These are phyloP conservation scores for Onychostruthus taczanowskii DNA, from an alignment of 2,113 vertebrate species.

Conservation along the genomic window DNA sequence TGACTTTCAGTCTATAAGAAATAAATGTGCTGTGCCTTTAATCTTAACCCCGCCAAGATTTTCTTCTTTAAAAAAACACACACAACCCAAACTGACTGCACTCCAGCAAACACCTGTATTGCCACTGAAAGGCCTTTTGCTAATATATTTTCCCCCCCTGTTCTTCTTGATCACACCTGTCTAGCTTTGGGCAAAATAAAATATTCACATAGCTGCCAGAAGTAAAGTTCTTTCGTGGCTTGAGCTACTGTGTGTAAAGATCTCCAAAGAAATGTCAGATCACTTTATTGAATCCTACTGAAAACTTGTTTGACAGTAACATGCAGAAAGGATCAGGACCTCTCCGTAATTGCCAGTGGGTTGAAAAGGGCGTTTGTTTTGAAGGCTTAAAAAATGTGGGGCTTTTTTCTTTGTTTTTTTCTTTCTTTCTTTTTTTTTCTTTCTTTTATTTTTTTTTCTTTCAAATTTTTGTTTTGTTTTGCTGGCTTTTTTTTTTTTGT, in stretches of 20 bases:
- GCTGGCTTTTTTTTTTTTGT: too few relatives aligned
- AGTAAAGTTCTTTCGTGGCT: slow-evolving; percentile 77
- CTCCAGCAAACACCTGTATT: slow-evolving; percentile 69
- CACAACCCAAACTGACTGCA: background rate
- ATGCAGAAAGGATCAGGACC: slow-evolving; percentile 71
- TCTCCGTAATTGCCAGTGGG: slow-evolving; percentile 49
- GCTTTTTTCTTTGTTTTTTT: background rate
- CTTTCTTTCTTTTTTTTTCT: rapidly evolving
- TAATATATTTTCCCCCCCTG: slow-evolving; percentile 22
- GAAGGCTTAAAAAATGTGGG: slow-evolving; percentile 1
- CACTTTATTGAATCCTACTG: slow-evolving; percentile 82
- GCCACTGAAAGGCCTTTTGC: slow-evolving; percentile 50
- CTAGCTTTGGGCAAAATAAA: slow-evolving; percentile 82
- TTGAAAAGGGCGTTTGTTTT: slow-evolving; percentile 52
- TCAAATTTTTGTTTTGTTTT: background rate
- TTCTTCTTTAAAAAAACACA: background rate
- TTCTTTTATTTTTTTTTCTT: too few relatives aligned
- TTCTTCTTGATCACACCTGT: slow-evolving; percentile 81
- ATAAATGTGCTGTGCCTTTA: slow-evolving; percentile 53
- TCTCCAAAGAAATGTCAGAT: slow-evolving; percentile 81
- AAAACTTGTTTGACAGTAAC: slow-evolving; percentile 81
- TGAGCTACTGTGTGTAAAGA: slow-evolving; percentile 74
- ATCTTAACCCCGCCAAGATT: background rate
- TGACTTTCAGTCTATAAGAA: background rate
- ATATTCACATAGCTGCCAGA: slow-evolving; percentile 69